These are phyloP conservation scores for Ornithorhynchus anatinus DNA, from an alignment of 2,113 vertebrate species.

Conservation along the genomic window DNA sequence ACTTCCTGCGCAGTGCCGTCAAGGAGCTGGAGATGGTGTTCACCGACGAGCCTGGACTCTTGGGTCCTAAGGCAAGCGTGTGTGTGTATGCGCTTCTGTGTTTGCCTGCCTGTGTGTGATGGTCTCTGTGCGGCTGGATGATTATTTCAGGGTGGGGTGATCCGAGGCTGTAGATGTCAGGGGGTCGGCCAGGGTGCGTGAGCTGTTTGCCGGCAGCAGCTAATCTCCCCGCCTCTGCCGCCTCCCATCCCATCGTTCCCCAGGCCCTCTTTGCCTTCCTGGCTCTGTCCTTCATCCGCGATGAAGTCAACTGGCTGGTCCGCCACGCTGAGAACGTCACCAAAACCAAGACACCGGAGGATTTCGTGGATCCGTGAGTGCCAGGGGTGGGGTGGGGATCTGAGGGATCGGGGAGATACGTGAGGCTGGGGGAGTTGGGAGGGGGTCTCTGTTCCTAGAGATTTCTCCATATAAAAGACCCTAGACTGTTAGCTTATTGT, in stretches of 20 bases:
- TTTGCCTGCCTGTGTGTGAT: too few relatives aligned
- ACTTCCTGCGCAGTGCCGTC: conserved; percentile 77
- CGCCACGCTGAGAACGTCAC: conserved; percentile 89
- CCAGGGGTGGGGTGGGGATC: neutral
- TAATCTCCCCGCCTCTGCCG: too few relatives aligned
- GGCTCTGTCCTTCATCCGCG: conserved; percentile 90
- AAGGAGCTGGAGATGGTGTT: conserved; percentile 83
- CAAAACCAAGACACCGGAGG: conserved; percentile 87
- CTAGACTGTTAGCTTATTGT: too few relatives aligned
- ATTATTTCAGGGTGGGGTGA: neutral
- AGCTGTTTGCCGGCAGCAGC: neutral
- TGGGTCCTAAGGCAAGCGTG: conserved; percentile 85
- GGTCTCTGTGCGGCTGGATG: too few relatives aligned
- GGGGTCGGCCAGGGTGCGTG: neutral
- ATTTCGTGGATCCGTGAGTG: conserved; percentile 79
- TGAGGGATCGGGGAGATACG: rapidly evolving
- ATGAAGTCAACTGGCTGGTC: conserved; percentile 89
- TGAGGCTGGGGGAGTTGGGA: rapidly evolving
- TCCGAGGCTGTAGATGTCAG: neutral
- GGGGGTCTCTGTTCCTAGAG: too few relatives aligned
- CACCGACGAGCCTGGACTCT: conserved; percentile 86
- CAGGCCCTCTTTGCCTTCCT: conserved; percentile 88
- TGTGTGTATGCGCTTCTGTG: neutral
- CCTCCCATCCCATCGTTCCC: too few relatives aligned
- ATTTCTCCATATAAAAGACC: too few relatives aligned